Conservation (phyloP, 2,113 vertebrate species). For the Neodon shergylaensis region DNA sequence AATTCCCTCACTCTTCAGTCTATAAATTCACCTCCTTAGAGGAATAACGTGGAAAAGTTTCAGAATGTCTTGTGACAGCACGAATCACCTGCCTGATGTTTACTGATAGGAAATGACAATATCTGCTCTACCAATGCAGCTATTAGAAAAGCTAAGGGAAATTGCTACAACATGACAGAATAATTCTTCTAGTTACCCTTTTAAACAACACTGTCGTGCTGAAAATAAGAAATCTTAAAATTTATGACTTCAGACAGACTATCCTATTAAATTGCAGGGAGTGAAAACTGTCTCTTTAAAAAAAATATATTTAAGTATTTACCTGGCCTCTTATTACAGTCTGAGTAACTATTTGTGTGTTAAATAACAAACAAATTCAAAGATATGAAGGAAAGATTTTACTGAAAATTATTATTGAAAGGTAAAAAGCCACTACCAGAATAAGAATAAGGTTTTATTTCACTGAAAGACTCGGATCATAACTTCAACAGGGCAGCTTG, state of each 20-base stretch:
- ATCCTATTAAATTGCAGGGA: neutral
- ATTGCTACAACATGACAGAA: neutral
- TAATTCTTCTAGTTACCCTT: neutral
- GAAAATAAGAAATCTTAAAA: conserved; percentile 36
- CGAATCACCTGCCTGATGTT: neutral
- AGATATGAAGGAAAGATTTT: neutral
- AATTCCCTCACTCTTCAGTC: neutral
- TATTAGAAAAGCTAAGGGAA: conserved; percentile 45
- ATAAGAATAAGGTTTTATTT: neutral
- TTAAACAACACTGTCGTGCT: neutral
- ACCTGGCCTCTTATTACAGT: neutral
- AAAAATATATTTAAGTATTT: neutral
- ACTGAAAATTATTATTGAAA: neutral
- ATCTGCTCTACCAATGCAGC: neutral
- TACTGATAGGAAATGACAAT: neutral
- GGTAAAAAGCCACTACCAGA: neutral
- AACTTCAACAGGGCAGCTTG: neutral
- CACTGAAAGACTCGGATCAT: neutral
- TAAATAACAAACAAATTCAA: neutral
- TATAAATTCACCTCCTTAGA: neutral
- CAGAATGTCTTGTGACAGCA: neutral
- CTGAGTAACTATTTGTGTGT: neutral
- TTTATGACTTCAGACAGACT: neutral
- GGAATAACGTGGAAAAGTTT: neutral
- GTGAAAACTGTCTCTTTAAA: neutral